These are phyloP conservation scores for Erebia epiphron DNA, from an alignment of 2,888 invertebrate genomes.

Conservation along the genomic window DNA sequence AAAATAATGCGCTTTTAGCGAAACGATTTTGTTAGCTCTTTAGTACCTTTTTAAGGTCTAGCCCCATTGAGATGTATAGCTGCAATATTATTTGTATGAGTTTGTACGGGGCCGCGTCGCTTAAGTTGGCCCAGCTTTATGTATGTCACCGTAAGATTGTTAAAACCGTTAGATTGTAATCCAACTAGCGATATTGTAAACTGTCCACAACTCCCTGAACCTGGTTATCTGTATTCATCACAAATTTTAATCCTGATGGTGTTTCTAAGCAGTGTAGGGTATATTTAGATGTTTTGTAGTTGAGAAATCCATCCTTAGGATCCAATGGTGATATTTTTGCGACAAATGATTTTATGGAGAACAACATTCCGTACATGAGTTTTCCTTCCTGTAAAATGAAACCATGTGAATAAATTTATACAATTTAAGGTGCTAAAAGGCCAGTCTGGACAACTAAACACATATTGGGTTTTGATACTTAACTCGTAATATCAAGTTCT, in stretches of 20 bases:
- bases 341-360: conserved; percentile 98
- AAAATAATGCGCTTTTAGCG: conserved; percentile 6
- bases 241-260: conserved; percentile 96
- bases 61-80: neutral
- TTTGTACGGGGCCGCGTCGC: too few species aligned
- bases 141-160: too few species aligned
- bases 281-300: conserved; percentile 97
- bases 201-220: conserved; percentile 94
- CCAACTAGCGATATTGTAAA: too few species aligned
- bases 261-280: conserved; percentile 97
- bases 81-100: too few species aligned
- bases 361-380: conserved; percentile 98
- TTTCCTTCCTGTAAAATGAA: conserved; percentile 92
- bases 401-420: neutral
- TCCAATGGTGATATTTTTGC: conserved; percentile 97
- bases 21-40: neutral
- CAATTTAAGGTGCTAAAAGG: too few species aligned
- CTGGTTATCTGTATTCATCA: conserved; percentile 95
- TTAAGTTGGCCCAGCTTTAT: too few species aligned
- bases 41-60: neutral
- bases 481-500: too few species aligned
- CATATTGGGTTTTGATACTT: too few species aligned
- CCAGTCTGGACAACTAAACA: too few species aligned
- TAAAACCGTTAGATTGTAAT: too few species aligned
- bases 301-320: conserved; percentile 94